A percentile compares a stretch with the other conserved stretches of the same genome.
Conservation (phyloP, 2,888 invertebrate genomes). For the Yponomeuta cagnagella region DNA sequence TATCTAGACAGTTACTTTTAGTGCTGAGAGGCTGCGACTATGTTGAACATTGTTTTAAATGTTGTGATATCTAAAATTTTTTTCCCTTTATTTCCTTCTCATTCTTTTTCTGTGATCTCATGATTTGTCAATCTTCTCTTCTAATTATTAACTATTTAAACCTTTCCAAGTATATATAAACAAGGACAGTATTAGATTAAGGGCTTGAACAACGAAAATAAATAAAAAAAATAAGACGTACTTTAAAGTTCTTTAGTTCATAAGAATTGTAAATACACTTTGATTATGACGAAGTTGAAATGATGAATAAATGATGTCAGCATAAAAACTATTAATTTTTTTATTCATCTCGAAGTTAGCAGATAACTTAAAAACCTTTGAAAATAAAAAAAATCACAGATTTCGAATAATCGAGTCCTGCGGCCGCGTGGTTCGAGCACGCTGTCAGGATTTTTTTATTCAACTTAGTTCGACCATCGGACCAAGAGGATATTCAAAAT, state of each 20-base stretch:
- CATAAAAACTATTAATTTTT: constrained; percentile 24
- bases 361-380: no score
- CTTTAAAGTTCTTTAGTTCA: constrained; percentile 32
- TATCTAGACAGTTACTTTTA: neutral
- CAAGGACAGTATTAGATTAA: constrained; percentile 57
- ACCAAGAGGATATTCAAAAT: no score
- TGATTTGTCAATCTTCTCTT: neutral
- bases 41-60: neutral
- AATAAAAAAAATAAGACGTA: constrained; percentile 47
- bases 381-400: no score
- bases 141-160: neutral
- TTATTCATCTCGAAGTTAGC: neutral
- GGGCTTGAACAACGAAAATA: constrained; percentile 39
- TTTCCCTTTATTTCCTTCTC: neutral
- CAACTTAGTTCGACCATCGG: no score
- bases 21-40: neutral
- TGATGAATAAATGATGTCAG: constrained; percentile 53
- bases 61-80: neutral
- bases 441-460: no score
- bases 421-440: no score
- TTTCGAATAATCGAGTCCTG: no score
- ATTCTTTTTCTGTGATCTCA: neutral
- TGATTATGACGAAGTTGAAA: constrained; percentile 25
- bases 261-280: constrained; percentile 58
- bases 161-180: neutral